Conservation (phyloP, 2,888 invertebrate species). For the Ypsolopha sequella region DNA sequence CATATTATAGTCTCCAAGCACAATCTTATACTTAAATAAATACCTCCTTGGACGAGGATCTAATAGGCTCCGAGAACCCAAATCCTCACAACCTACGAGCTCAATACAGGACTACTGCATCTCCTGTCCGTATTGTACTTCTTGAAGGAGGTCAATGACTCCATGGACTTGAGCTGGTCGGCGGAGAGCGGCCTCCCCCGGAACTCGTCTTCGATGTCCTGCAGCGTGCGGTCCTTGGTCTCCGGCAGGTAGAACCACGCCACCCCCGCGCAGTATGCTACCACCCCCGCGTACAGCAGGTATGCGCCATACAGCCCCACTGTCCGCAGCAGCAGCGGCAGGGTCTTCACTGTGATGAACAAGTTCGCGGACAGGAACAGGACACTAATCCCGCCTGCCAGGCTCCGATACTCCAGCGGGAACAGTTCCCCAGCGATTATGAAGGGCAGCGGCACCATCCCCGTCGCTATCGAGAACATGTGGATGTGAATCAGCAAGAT, state of each 20-base stretch:
- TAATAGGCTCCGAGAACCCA: too few relatives aligned
- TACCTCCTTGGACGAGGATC: too few relatives aligned
- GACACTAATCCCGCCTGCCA: constrained; percentile 58
- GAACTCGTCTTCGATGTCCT: constrained; percentile 46
- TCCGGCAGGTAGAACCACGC: constrained; percentile 39
- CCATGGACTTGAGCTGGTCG: constrained; percentile 29
- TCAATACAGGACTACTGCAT: constrained; percentile 1
- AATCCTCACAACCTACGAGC: too few relatives aligned
- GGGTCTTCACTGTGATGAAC: constrained; percentile 36
- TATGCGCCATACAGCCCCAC: constrained; percentile 38
- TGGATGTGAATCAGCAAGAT: constrained; percentile 38
- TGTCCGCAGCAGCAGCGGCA: constrained; percentile 28
- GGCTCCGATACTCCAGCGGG: constrained; percentile 67
- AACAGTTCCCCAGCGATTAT: constrained; percentile 78
- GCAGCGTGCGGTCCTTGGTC: constrained; percentile 43
- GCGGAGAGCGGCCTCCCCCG: constrained; percentile 29
- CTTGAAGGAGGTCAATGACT: constrained; percentile 26
- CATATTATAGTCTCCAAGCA: too few relatives aligned
- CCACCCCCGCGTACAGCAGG: constrained; percentile 30
- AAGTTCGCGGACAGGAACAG: constrained; percentile 35
- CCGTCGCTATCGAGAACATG: constrained; percentile 66
- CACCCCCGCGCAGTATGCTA: constrained; percentile 31
- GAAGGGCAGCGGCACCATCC: constrained; percentile 74
- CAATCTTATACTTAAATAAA: too few relatives aligned
- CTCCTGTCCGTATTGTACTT: neutral